A percentile compares a stretch with the other conserved stretches of the same genome.
Conservation (phyloP, 2,113 vertebrate genomes). For the Psettodes erumei region DNA sequence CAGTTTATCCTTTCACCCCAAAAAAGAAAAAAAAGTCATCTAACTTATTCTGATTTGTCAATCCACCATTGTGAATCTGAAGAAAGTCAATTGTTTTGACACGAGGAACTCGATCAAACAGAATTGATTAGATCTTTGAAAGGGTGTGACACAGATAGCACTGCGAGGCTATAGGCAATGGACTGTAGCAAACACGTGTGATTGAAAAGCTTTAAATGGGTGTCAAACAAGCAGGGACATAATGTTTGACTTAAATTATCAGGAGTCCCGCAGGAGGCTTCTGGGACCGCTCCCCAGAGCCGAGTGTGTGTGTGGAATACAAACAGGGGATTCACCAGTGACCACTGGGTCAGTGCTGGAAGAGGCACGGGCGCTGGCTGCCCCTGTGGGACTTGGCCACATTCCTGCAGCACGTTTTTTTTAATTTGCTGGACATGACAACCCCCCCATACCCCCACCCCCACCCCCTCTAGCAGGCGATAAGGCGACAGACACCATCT, state of each 20-base stretch:
- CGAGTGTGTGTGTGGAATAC: slow-evolving; percentile 74
- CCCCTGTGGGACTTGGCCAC: slow-evolving; percentile 71
- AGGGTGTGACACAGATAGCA: slow-evolving; percentile 60
- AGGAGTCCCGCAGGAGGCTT: slow-evolving; percentile 72
- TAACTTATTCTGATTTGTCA: slow-evolving; percentile 38
- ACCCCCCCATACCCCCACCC: neutral
- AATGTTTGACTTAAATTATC: slow-evolving; percentile 83
- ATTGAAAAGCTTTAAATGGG: slow-evolving; percentile 80
- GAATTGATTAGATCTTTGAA: slow-evolving; percentile 72
- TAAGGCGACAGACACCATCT: slow-evolving; percentile 69
- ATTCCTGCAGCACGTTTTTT: slow-evolving; percentile 74
- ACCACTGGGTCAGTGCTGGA: slow-evolving; percentile 73
- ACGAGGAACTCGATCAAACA: slow-evolving; percentile 67
- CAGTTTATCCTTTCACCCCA: slow-evolving; percentile 2
- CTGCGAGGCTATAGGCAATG: slow-evolving; percentile 54
- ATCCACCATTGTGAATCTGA: slow-evolving; percentile 30
- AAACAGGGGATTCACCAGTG: slow-evolving; percentile 78
- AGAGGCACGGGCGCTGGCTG: slow-evolving; percentile 43
- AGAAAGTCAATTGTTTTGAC: slow-evolving; percentile 70
- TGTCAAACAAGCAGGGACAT: slow-evolving; percentile 80
- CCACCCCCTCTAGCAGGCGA: slow-evolving; percentile 39
- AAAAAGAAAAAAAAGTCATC: slow-evolving; percentile 10
- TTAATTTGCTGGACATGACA: slow-evolving; percentile 75
- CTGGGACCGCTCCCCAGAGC: slow-evolving; percentile 69
- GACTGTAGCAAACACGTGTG: slow-evolving; percentile 76